These are phyloP conservation scores for Orchesella flavescens DNA, from an alignment of 2,888 invertebrate genomes.

Conservation along the genomic window DNA sequence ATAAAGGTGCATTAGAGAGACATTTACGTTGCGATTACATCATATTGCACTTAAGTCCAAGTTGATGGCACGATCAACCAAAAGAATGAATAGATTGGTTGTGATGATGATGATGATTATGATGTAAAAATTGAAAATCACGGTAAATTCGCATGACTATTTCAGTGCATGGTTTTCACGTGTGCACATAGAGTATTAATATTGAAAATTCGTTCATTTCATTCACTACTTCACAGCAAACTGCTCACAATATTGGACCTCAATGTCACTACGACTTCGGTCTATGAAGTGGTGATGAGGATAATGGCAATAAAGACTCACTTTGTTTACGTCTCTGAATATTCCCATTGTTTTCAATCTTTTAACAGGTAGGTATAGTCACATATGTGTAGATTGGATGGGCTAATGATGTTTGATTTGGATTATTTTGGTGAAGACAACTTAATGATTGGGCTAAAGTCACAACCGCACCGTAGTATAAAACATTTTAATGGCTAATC, in stretches of 20 bases:
- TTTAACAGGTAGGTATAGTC: not conserved
- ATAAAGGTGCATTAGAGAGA: no score
- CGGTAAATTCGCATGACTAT: not conserved
- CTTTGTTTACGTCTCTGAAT: slow-evolving; percentile 45
- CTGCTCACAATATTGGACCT: slow-evolving; percentile 49
- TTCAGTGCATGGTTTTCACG: not conserved
- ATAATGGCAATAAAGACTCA: slow-evolving; percentile 31
- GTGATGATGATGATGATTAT: not conserved
- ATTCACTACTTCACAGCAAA: slow-evolving; percentile 62
- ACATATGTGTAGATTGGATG: no score
- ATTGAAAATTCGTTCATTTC: not conserved
- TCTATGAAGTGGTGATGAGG: slow-evolving; percentile 11
- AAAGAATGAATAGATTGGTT: no score
- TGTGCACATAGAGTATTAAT: not conserved
- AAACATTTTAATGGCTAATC: not conserved
- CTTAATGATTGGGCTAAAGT: not conserved
- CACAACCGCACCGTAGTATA: not conserved
- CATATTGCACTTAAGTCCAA: no score
- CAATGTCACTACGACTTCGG: slow-evolving; percentile 26
- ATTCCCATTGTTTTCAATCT: slow-evolving; percentile 53
- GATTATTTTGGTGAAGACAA: not conserved
- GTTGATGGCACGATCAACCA: no score
- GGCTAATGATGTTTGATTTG: no score
- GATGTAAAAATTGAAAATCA: not conserved
- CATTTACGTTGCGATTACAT: no score